Base-by-base conservation (phyloP, 1,140 invertebrate species). In the Zaprionus davidi region DNA sequence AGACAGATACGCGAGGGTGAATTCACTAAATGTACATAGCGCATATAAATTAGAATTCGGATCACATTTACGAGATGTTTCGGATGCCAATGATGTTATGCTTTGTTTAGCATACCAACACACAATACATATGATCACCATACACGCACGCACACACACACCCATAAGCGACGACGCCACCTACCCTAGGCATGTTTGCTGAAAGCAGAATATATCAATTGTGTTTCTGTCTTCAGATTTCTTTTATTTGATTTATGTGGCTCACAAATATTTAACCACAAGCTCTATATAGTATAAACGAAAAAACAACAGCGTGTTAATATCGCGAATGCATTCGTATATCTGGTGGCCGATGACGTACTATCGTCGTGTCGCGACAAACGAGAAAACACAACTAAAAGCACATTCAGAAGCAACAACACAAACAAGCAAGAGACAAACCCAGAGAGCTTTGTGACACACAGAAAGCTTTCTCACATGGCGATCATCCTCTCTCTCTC, bases 111-210 rank as follows among this genome's bases (percentile, higher is more conserved):
- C 59, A 70, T 34, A 58, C 38, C 65, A 60, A 70, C 71, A 46
- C 44, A 53, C 36, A 71, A 49, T 31, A 59, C 44, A 49, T 28
- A 71, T 72, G 65, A 71, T 69, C 58, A 38, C 28, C 49, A 38
- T 24, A 13, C 20, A 51, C 46, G 31, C 24, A 76, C 34, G 55
- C 65, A 31, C 7, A 28, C 41, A 55, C 64, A 63, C 11, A 41
- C 6, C 49, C 51, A 60, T 46, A 59, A 24, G 22, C 44, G 28
- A 26, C n/a, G 36, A 71, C 55, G 38, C 55, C 65, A 86, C 83
- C 64, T 83, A 90, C 84, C 84, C 81, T 88, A 17, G 85, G 84
- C 85, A 88, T 88, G 71, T 84, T 82, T 65, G 68, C 13, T 51
- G 66, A 62, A 69, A 36, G 71, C 55, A 49, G 64, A 86, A 87